These are phyloP conservation scores for Tipula helvola DNA, from an alignment of 2,888 invertebrate genomes.

Conservation along the genomic window DNA sequence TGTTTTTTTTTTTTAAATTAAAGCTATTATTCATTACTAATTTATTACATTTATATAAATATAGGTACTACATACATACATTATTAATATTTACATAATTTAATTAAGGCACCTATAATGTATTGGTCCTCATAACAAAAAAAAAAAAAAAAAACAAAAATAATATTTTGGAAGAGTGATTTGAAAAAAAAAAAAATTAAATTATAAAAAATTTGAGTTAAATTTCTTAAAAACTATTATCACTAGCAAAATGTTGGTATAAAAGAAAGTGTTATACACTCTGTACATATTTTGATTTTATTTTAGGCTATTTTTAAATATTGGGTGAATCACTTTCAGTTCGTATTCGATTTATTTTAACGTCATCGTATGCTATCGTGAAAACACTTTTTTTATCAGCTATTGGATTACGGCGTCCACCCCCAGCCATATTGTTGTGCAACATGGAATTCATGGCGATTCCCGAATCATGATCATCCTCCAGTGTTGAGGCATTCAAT, in stretches of 20 bases:
- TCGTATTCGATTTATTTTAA: slow-evolving; percentile 69
- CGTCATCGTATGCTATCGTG: slow-evolving; percentile 84
- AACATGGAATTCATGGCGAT: slow-evolving; percentile 56
- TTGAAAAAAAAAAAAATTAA: neutral
- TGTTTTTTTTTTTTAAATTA: neutral
- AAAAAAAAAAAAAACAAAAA: neutral
- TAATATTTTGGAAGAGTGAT: neutral
- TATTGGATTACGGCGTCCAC: slow-evolving; percentile 49
- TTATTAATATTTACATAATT: neutral
- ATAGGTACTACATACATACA: neutral
- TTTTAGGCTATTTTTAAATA: neutral
- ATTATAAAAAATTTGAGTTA: neutral
- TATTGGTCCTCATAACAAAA: neutral
- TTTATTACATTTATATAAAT: neutral
- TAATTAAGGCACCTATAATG: neutral
- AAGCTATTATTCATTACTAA: neutral
- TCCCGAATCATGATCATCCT: slow-evolving; percentile 64
- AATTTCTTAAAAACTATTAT: slow-evolving; percentile 4
- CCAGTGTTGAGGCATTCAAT: slow-evolving; percentile 45
- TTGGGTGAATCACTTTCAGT: slow-evolving; percentile 68
- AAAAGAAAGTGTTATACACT: neutral
- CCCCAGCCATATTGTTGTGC: slow-evolving; percentile 34
- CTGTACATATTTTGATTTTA: neutral
- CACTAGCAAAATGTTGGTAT: neutral
- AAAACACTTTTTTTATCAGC: slow-evolving; percentile 87